Evolutionary conservation across 2,113 vertebrate species (phyloP), one percentile per base, ranked within the genome.

Genomic region (Pangasianodon gigas): DNA sequence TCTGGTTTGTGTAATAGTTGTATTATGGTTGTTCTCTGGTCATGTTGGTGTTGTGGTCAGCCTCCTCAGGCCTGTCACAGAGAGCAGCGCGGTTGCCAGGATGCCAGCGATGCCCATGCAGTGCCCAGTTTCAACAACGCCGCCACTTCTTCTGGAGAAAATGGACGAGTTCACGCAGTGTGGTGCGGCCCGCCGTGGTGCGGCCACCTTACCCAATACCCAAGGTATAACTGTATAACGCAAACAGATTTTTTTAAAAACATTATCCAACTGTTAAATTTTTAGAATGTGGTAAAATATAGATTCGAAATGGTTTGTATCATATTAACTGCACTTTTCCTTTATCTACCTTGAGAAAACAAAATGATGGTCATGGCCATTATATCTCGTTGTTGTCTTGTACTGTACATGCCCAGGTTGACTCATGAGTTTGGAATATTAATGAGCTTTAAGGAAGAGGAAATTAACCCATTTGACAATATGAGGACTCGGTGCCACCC

Each of bases 71-170:
- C 48, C 88, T 91, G 19, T 89, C 95, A 21, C 87, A 6, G 67
- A 93, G 91, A 65, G 75, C 80, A 62, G 74, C 77, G 71, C 65
- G 87, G 44, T 87, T 24, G 91, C 4, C 90, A 62, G 60, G 75
- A 32, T 41, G 71, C 52, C 75, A 71, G 19, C 60, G 24, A 18
- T 62, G 62, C 48, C 58, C 51, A 54, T 18, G 46, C 69, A 41
- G 67, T 13, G 81, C 60, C 60, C 88, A 86, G 48, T 90, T 85
- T 91, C 94, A 93, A 52, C 94, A 94, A 60, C 90, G 60, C 87
- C 93, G 95, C 0, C 46, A n/a, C 83, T 96, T 95, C 90, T 96
- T 96, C 94, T 96, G 96, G 96, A 93, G 86, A 89, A 96, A 94
- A 79, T 92, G 93, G 94, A 93, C 88, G 46, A 87, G 37, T 89